Evolutionary conservation across 2,113 vertebrate genomes (phyloP), one percentile per base, ranked within the genome.

Genomic region (Lasiurus cinereus): DNA sequence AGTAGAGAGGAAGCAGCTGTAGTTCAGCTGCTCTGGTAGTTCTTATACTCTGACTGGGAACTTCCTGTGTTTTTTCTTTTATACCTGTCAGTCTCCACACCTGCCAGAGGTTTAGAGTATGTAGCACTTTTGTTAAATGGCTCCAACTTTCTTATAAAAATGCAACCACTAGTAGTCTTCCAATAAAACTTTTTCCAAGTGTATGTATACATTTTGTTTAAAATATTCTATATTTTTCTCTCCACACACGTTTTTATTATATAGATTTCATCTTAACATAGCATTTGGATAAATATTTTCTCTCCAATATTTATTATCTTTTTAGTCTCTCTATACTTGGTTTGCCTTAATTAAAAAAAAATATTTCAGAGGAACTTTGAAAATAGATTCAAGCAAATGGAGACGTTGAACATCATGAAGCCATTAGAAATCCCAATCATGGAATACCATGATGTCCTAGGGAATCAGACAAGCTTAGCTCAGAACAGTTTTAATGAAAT

Each of bases 301-400:
- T 85, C 7, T 88, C 4, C 9, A 24, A 62, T 48, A 67, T 48
- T 69, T 82, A 52, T 94, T 72, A 56, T 33, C 19, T 22, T 52
- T 74, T 64, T 74, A 52, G 11, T 67, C 74, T 93, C 14, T 43
- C 72, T 54, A 33, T 9, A 3, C 12, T 74, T 79, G 8, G 46
- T 83, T 72, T 29, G 72, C 67, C 39, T 66, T 69, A 24, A 18
- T 21, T 43, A 39, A 36, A 54, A 10, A 16, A 29, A 31, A 19
- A 67, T 31, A 88, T 88, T 88, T 91, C 22, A 74, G 43, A 78
- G 86, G 88, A 77, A 94, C 11, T 24, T 77, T 48, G 24, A 84
- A 19, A 64, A 66, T 33, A 78, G 22, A 31, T 27, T 46, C 24
- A 90, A 92, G 52, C 15, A 69, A 92, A 9, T 36, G 12, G 8